phyloP scores from a whole-genome alignment of 37 sponge, comb jelly and placozoan genomes.

The Diacarnus erythraeanus region DNA sequence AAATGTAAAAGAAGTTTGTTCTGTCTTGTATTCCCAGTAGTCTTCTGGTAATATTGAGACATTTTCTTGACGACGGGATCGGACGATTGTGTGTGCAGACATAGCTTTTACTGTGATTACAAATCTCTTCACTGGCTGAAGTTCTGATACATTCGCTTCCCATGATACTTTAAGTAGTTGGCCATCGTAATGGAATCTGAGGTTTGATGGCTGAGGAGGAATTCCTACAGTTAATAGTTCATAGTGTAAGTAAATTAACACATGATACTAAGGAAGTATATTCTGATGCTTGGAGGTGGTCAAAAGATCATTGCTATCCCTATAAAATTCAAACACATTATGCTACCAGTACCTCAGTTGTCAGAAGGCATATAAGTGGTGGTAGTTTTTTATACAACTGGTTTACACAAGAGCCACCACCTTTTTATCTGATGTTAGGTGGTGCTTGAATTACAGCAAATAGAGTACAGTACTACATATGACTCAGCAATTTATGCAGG shows the following conservation, averaged over 20 bases:
- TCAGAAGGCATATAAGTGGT: no score
- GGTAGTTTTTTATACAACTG: no score
- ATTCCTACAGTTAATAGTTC: not conserved
- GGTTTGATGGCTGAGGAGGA: not conserved
- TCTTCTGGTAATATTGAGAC: no score
- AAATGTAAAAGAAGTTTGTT: not conserved
- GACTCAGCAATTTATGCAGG: no score
- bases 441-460: no score
- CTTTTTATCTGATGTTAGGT: no score
- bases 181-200: not conserved
- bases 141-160: not conserved
- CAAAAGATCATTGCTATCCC: not conserved
- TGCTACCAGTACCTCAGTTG: no score
- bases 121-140: conserved; percentile 7
- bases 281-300: not conserved
- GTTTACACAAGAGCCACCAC: no score
- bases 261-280: not conserved
- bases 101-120: not conserved
- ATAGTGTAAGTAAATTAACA: conserved; percentile 1
- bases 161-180: not conserved
- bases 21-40: not conserved
- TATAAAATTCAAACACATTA: not conserved
- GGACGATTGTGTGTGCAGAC: not conserved
- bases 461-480: no score
- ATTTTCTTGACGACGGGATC: not conserved